Conservation (phyloP, 2,113 vertebrate species). For the Pollimyrus isidori region DNA sequence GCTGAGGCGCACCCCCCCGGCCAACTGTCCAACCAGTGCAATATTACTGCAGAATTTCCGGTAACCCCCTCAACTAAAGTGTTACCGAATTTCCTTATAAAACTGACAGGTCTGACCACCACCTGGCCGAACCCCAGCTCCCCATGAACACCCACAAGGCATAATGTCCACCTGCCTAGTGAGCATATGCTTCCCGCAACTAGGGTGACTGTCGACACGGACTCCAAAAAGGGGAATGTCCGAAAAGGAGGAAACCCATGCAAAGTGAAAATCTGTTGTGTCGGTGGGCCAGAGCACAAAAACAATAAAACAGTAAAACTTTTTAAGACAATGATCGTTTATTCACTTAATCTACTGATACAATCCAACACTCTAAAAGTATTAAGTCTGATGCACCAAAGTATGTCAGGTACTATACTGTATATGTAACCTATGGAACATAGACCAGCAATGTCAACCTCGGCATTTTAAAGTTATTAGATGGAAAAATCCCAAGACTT, state of each 20-base stretch:
- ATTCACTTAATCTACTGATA: not conserved
- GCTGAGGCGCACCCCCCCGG: not conserved
- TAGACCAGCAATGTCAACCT: not conserved
- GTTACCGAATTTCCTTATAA: not conserved
- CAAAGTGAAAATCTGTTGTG: not conserved
- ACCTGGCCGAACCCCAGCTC: not conserved
- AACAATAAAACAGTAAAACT: no score
- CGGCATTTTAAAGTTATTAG: not conserved
- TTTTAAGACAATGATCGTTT: not conserved
- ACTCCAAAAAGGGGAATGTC: not conserved
- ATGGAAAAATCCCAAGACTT: not conserved
- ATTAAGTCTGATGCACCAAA: not conserved
- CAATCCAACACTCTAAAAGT: not conserved
- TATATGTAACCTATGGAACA: not conserved
- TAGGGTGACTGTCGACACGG: not conserved
- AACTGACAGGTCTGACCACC: not conserved
- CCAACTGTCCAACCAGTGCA: not conserved
- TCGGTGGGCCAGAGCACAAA: not conserved
- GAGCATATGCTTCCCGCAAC: not conserved
- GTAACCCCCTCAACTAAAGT: no score
- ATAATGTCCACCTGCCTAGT: not conserved
- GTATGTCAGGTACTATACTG: not conserved
- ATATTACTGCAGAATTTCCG: not conserved
- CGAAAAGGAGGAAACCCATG: not conserved
- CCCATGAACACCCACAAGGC: not conserved